A percentile compares a stretch with the other conserved stretches of the same genome.
phyloP scores from a whole-genome alignment of 1,140 invertebrate genomes.

The Eupristina koningsbergeri region DNA sequence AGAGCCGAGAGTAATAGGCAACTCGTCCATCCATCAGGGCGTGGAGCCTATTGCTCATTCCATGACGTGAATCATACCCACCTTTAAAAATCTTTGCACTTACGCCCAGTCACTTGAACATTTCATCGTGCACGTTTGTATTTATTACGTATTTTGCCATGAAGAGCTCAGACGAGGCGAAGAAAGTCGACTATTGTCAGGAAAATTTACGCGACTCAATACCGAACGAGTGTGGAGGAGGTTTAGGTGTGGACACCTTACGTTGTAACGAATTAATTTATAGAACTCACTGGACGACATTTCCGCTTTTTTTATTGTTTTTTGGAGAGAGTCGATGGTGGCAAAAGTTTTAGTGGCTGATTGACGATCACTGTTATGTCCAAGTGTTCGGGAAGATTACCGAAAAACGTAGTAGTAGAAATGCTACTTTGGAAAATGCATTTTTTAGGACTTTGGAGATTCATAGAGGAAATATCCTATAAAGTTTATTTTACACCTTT shows the following conservation, averaged over 20 bases:
- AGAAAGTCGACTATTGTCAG: background rate
- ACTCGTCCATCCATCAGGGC: background rate
- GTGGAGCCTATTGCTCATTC: background rate
- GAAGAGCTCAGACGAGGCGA: background rate
- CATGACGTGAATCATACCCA: background rate
- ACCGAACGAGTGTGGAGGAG: background rate
- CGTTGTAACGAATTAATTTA: conserved; percentile 1
- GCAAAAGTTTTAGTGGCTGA: background rate
- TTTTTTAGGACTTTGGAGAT: background rate
- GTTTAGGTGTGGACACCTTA: background rate
- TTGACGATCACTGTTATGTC: conserved; percentile 5
- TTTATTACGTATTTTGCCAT: background rate
- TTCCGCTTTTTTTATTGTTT: conserved; percentile 7
- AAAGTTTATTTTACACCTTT: background rate
- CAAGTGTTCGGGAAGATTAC: background rate
- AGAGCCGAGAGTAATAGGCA: background rate
- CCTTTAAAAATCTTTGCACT: background rate
- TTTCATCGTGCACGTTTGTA: background rate
- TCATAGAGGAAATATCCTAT: background rate
- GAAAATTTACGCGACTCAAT: background rate
- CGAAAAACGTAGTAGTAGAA: background rate
- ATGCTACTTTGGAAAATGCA: background rate
- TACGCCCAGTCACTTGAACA: background rate
- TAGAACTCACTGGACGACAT: conserved; percentile 3
- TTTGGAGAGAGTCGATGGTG: background rate